Percentiles rank a stretch among this genome's conserved stretches.
Evolutionary conservation across 2,797 vertebrate genomes (phyloP).

Genomic region (Periophthalmus magnuspinnatus): DNA sequence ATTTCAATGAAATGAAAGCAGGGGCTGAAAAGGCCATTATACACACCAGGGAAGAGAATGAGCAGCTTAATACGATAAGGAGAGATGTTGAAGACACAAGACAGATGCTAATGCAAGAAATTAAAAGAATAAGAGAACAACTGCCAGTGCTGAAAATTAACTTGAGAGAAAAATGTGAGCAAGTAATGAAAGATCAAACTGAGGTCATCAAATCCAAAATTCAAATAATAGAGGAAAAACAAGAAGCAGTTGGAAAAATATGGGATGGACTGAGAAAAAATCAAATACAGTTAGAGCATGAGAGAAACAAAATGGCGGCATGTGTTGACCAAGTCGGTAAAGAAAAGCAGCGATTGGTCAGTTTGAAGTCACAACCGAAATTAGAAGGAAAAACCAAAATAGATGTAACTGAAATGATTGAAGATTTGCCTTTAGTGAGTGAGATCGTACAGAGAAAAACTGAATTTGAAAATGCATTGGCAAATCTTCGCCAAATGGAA

Average conservation of each 20-base stretch:
- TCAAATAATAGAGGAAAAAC: not conserved
- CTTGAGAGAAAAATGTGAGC: not conserved
- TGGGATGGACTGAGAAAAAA: not conserved
- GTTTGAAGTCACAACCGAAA: not conserved
- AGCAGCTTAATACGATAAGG: not conserved
- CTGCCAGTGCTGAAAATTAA: not conserved
- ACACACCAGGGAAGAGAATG: not conserved
- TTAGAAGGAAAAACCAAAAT: not conserved
- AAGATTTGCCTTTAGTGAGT: not conserved
- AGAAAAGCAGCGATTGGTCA: not conserved
- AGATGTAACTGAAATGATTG: not conserved
- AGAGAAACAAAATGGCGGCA: not conserved
- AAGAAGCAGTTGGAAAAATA: not conserved
- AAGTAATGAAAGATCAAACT: not conserved
- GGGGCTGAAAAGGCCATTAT: not conserved
- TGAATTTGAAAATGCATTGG: not conserved
- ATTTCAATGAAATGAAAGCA: not conserved
- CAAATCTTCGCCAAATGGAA: not conserved
- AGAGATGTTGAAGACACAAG: not conserved
- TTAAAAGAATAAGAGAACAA: not conserved
- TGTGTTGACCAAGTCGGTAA: not conserved
- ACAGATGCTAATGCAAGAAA: not conserved
- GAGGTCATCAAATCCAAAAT: not conserved
- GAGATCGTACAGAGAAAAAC: not conserved
- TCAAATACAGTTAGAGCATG: not conserved